Conservation (phyloP, 1,140 invertebrate species). For the Philopotamus ludificatus region DNA sequence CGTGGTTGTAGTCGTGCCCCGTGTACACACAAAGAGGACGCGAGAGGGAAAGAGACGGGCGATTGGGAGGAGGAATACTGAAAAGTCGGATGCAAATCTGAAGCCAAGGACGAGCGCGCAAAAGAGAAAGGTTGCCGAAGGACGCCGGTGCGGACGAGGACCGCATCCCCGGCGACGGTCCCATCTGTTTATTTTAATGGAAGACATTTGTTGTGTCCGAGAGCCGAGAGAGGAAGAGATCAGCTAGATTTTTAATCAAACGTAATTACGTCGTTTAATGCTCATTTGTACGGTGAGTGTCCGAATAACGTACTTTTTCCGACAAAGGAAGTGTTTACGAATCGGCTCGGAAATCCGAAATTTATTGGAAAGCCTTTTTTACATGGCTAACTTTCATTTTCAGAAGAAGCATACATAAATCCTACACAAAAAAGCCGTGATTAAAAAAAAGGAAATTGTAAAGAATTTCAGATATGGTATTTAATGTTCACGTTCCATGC, state of each 20-base stretch:
- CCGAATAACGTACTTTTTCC: no score
- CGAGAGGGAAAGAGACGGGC: background rate
- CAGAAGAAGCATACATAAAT: background rate
- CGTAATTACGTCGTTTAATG: background rate
- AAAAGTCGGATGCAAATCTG: no score
- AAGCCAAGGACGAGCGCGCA: no score
- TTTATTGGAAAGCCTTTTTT: background rate
- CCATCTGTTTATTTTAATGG: slow-evolving; percentile 27
- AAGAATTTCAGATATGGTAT: no score
- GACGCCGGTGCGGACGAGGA: no score
- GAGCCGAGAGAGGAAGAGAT: background rate
- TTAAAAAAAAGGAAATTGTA: no score
- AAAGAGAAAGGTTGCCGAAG: no score
- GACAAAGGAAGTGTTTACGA: no score
- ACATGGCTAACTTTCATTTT: background rate
- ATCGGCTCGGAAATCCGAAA: no score
- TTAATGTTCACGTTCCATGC: no score
- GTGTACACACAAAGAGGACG: background rate
- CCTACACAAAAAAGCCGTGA: background rate
- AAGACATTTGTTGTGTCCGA: slow-evolving; percentile 17
- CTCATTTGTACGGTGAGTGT: no score
- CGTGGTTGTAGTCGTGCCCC: no score
- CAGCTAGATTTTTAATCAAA: background rate
- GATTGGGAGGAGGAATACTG: background rate
- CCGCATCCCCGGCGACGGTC: background rate